Evolutionary conservation across 2,797 vertebrate genomes (phyloP), one percentile per base, ranked within the genome.

Genomic region (Phrynocephalus guinanensis): DNA sequence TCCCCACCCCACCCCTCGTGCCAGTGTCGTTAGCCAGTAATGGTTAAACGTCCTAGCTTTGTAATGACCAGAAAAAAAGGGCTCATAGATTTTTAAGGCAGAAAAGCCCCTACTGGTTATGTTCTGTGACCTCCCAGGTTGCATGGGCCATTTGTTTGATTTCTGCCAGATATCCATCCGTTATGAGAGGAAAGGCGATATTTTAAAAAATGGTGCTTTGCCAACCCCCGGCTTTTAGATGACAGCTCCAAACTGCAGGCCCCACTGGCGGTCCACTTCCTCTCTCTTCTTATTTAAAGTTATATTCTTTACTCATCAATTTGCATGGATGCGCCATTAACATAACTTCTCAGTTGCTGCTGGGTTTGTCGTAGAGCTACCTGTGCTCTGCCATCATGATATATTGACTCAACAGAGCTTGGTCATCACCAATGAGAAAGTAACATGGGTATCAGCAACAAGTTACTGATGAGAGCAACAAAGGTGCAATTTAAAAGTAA

Each of bases 61-160:
- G 91, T 91, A 93, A 90, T 81, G 87, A 79, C 75, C 89, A 86
- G 91, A 86, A 92, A 90, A 90, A 79, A 91, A 60, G 60, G 80
- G 79, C 72, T 92, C 66, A 85, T 82, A 86, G 85, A 91, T 85
- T 94, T 88, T 94, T 92, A 92, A 93, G 77, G 85, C 91, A 83
- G 88, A 94, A 93, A 84, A 92, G 86, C 89, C 56, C 30, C 56
- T 88, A 92, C 91, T 90, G 84, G 86, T 91, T 88, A 93, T 91
- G 86, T 91, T 89, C 78, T 92, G 90, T 91, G 91, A 91, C 91
- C 89, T 90, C 24, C 81, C 78, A 60, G 70, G 38, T 63, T 84
- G 18, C 83, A 77, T 38, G 83, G 92, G 44, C 60, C 78, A 84
- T 88, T 88, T 50, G 33, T 50, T 75, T 81, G 8, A 68, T 91